A percentile compares a stretch with the other conserved stretches of the same genome.
These are phyloP conservation scores for Lycaon pictus DNA, from an alignment of 2,113 vertebrate genomes.

Conservation along the genomic window DNA sequence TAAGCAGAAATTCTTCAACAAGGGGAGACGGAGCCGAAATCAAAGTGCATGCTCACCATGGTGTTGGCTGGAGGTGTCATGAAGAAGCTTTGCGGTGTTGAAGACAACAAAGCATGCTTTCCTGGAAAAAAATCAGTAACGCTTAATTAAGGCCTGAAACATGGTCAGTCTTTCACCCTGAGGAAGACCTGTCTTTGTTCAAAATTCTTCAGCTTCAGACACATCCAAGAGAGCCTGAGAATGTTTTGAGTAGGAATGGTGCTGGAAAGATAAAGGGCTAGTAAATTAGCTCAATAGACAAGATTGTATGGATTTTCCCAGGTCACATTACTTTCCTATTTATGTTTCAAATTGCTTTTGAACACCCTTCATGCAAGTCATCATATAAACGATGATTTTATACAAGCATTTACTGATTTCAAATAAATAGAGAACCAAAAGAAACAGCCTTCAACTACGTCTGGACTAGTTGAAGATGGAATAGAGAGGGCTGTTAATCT, in stretches of 20 bases:
- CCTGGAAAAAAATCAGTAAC: conserved; percentile 70
- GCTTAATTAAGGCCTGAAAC: not conserved
- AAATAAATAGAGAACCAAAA: not conserved
- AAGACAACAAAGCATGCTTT: conserved; percentile 75
- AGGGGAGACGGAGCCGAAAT: no score
- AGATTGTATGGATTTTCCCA: not conserved
- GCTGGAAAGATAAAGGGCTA: not conserved
- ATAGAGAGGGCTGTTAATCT: rapidly evolving
- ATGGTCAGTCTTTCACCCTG: rapidly evolving
- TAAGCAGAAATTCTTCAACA: not conserved
- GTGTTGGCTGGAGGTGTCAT: conserved; percentile 59
- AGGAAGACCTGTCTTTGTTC: not conserved
- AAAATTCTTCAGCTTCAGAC: not conserved
- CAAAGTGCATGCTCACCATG: conserved; percentile 76
- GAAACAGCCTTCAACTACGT: rapidly evolving
- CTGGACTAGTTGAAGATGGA: not conserved
- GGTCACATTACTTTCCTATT: not conserved
- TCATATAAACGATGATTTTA: not conserved
- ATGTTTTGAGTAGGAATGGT: not conserved
- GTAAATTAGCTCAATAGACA: not conserved
- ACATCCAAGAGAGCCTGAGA: not conserved
- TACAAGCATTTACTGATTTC: not conserved
- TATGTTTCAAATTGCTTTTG: not conserved
- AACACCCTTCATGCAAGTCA: not conserved
- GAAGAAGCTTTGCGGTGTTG: conserved; percentile 51